Evolutionary conservation across 37 sponge, comb jelly and placozoan genomes (phyloP), one percentile per base, ranked within the genome.

Genomic region (Diacarnus erythraeanus): DNA sequence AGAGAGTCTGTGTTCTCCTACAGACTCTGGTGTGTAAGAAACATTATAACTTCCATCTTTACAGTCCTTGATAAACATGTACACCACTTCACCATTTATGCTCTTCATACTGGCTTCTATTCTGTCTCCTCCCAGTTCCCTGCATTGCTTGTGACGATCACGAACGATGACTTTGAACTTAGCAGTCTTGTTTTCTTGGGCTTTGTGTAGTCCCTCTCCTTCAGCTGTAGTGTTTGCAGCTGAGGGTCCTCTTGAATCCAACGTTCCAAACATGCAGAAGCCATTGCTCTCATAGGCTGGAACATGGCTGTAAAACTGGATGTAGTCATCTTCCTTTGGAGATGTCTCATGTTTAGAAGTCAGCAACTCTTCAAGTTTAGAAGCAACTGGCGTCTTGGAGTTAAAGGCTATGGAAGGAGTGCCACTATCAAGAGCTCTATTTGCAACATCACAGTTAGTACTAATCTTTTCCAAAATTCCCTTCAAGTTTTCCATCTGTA

Each of bases 281-380:
- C 85, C 79, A 40, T 39, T 37, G 56, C 47, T 54, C 67, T 83
- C 34, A 1, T 80, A 74, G 41, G 80, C 81, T 26, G 83, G 71
- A 30, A 33, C 35, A 40, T 72, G 18, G 20, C 84, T 64, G 18
- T n/a, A 22, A 58, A 88, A 92, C 59, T 80, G 74, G 20, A 92
- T 88, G 43, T 84, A 92, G 64, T 92, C 92, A 68, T 92, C 89
- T 34, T 86, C 88, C 9, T 38, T 43, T 12, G 92, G 88, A 12
- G 67, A n/a, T 25, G 65, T 21, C 21, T 77, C 70, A 2, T 79
- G 64, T 10, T 58, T 59, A 0, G 77, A n/a, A 29, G 38, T 63
- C 4, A 83, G 9, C 0, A 68, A 25, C 37, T 78, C 72, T 40
- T 92, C 92, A n/a, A 92, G 89, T 9, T 72, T 77, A 21, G 59